Conservation (phyloP, 2,113 vertebrate genomes). For the Ivindomyrus marchei region DNA sequence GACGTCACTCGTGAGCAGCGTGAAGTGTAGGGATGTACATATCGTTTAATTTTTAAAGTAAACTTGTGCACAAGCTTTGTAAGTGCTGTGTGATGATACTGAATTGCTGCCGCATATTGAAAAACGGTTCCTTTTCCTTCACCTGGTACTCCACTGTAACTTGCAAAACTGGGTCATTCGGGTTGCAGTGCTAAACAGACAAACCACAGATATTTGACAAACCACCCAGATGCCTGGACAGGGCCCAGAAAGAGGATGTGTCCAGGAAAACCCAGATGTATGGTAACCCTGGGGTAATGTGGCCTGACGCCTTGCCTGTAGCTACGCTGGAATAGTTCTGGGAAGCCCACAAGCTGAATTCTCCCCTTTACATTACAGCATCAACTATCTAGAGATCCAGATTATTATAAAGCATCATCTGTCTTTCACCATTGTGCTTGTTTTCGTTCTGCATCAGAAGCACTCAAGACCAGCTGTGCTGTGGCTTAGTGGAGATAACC, state of each 20-base stretch:
- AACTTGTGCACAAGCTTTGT: background rate
- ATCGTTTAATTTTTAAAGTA: background rate
- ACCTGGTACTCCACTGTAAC: background rate
- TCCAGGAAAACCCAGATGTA: background rate
- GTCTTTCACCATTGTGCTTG: conserved; percentile 21
- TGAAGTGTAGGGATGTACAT: background rate
- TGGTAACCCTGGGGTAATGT: background rate
- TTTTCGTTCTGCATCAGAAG: conserved; percentile 30
- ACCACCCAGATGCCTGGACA: background rate
- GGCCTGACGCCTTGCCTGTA: conserved; percentile 20
- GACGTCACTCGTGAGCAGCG: background rate
- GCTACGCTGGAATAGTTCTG: conserved; percentile 27
- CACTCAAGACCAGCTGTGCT: conserved; percentile 24
- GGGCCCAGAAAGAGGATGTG: background rate
- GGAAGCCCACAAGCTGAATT: conserved; percentile 14
- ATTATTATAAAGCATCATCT: conserved; percentile 36
- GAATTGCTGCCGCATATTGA: background rate
- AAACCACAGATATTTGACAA: background rate
- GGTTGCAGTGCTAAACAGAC: background rate
- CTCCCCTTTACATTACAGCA: conserved; percentile 6
- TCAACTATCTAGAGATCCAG: conserved; percentile 33
- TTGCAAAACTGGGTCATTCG: background rate
- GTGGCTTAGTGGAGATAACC: conserved; percentile 7
- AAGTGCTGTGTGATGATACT: background rate
- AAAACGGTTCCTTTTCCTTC: background rate